Evolutionary conservation across 2,797 vertebrate genomes (phyloP), one percentile per base, ranked within the genome.

Genomic region (Antennarius maculatus): DNA sequence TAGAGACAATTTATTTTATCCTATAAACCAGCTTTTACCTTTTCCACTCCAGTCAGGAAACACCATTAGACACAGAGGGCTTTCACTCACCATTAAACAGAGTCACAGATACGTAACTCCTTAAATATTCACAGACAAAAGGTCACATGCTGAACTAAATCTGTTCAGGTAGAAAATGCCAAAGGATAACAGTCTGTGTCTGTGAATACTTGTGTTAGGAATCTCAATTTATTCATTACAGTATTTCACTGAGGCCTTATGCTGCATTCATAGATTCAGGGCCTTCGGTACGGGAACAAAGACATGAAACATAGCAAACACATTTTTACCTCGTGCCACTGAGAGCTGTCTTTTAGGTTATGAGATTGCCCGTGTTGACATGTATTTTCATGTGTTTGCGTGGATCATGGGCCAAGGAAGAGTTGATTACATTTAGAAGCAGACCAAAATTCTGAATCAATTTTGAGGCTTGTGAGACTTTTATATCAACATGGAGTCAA

Each of bases 41-140:
- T 77, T 72, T 47, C 54, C 54, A 31, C 61, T 81, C 46, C 37
- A 60, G 71, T 51, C 65, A 58, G 46, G 58, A 66, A 75, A 69
- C 51, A 46, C 71, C 57, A 69, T 80, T 78, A 80, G 80, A 75
- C 60, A 51, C 71, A 31, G 41, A 58, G 51, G 48, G 55, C 69
- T 72, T 85, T 85, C 66, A 67, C 71, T 85, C 77, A 65, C 72
- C 72, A 76, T 84, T 71, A 85, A 56, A 80, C 18, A 8, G 74
- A 71, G 71, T 73, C 69, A 80, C 18, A 71, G 73, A 76, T 72
- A 80, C 74, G 87, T 80, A 84, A 76, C 47, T 54, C 66, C 57
- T 79, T 80, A 75, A 80, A 87, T 71, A 76, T 78, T 76, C 71
- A 61, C 66, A 82, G 71, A 78, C 55, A 80, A 83, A 88, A 83